These are phyloP conservation scores for Metalampra italica DNA, from an alignment of 2,888 invertebrate genomes.

Conservation along the genomic window DNA sequence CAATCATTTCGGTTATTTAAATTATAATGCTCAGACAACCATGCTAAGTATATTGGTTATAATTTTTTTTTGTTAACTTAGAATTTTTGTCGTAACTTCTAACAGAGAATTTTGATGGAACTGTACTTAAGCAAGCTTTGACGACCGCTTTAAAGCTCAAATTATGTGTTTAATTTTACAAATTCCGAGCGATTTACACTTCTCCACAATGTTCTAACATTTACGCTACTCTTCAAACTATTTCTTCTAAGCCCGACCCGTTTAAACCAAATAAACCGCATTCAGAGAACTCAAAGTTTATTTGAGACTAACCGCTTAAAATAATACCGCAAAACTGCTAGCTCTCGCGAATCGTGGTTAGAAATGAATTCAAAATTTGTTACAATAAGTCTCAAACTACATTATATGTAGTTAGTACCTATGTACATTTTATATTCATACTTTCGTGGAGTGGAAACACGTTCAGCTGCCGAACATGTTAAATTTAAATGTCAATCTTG, in stretches of 20 bases:
- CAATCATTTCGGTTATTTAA: no score
- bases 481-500: no score
- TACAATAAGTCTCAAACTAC: neutral
- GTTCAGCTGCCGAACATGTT: no score
- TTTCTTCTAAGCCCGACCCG: constrained; percentile 9
- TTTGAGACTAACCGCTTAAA: constrained; percentile 42
- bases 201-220: neutral
- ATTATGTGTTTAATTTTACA: neutral
- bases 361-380: neutral
- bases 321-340: constrained; percentile 42
- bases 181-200: neutral
- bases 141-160: neutral
- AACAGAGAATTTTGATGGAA: no score
- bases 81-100: no score
- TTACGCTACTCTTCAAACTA: constrained; percentile 7
- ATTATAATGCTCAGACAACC: no score
- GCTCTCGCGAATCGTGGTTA: neutral
- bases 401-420: no score
- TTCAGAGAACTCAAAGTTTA: constrained; percentile 47
- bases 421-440: no score
- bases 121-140: neutral
- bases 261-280: constrained; percentile 49
- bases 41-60: no score
- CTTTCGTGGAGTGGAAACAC: no score
- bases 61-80: no score